Conservation (phyloP, 2,797 vertebrate genomes). For the Chrysocyon brachyurus region DNA sequence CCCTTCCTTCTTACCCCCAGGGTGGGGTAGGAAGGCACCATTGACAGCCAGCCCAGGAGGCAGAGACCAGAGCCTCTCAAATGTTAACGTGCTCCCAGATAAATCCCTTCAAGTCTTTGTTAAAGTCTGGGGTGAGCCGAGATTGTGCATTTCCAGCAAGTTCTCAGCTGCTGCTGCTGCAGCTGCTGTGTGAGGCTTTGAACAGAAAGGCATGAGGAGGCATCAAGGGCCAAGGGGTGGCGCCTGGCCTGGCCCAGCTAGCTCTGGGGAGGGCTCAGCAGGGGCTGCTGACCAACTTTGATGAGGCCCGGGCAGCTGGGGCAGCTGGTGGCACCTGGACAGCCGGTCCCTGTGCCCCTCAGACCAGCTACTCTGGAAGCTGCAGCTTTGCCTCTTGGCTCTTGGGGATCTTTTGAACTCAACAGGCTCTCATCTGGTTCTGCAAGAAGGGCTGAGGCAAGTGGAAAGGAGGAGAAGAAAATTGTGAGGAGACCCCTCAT, state of each 20-base stretch:
- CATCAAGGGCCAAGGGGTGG: accelerated
- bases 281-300: neutral
- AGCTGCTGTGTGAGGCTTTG: accelerated
- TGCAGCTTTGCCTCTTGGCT: neutral
- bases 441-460: neutral
- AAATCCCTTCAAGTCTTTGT: neutral
- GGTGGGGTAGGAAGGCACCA: neutral
- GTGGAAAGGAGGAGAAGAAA: neutral
- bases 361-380: neutral
- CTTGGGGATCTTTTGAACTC: neutral
- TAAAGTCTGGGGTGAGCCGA: neutral
- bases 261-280: accelerated
- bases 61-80: neutral
- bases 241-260: accelerated
- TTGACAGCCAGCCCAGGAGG: too few species aligned
- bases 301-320: accelerated
- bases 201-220: accelerated
- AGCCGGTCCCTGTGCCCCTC: neutral
- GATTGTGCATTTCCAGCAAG: accelerated
- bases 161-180: accelerated
- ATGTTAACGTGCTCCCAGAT: accelerated
- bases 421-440: neutral
- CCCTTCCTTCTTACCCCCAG: neutral
- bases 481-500: neutral
- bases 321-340: neutral